These are phyloP conservation scores for Tylochromis polylepis DNA, from an alignment of 2,113 vertebrate species.

Conservation along the genomic window DNA sequence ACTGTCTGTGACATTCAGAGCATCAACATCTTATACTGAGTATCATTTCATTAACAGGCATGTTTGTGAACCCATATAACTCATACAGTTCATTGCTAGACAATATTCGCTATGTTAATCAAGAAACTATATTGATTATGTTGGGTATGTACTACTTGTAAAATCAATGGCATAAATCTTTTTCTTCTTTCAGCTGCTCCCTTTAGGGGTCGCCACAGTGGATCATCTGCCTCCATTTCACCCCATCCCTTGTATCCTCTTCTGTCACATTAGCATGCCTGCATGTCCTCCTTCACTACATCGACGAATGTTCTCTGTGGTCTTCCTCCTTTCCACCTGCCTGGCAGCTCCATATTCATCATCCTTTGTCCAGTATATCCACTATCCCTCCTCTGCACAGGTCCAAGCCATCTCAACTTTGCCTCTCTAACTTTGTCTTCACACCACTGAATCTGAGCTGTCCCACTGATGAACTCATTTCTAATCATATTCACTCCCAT, in stretches of 20 bases:
- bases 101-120: conserved; percentile 25
- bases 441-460: accelerated
- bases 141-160: background rate
- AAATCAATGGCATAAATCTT: conserved; percentile 10
- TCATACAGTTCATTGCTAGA: background rate
- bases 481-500: accelerated
- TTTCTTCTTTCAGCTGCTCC: background rate
- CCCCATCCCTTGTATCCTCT: background rate
- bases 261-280: background rate
- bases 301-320: background rate
- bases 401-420: background rate
- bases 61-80: background rate
- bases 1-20: background rate
- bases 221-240: background rate
- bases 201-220: background rate
- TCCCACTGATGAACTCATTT: background rate
- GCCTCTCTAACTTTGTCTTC: background rate
- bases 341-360: background rate
- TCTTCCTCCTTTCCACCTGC: background rate
- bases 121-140: conserved; percentile 19
- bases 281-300: background rate
- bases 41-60: conserved; percentile 5
- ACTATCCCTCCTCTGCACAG: background rate
- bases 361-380: background rate
- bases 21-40: conserved; percentile 4